Conservation (phyloP, 2,797 vertebrate species). For the Myotis myotis region DNA sequence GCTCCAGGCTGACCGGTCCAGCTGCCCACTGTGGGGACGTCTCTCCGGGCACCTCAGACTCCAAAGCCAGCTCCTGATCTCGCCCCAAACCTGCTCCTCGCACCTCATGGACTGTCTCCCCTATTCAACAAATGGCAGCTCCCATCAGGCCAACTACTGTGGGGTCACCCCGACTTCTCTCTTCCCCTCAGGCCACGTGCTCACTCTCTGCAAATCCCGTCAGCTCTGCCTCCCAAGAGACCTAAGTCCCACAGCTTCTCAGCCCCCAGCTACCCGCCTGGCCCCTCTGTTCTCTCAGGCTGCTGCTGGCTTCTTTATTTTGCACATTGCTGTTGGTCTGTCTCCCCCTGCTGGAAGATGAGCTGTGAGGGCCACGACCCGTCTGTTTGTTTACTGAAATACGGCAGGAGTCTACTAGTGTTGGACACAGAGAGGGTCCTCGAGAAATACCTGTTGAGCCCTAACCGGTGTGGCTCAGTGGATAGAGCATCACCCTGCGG, state of each 20-base stretch:
- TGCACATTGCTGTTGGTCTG: neutral
- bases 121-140: neutral
- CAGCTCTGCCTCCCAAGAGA: too few species aligned
- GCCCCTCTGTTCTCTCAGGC: neutral
- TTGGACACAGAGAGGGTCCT: neutral
- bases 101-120: neutral
- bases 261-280: fast-evolving
- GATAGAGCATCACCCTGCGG: too few species aligned
- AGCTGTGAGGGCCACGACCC: neutral
- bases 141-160: neutral
- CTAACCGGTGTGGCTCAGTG: too few species aligned
- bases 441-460: neutral
- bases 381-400: neutral
- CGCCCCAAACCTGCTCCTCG: neutral
- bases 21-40: neutral
- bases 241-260: neutral
- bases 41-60: neutral
- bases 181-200: neutral
- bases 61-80: neutral
- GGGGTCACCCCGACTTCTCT: neutral
- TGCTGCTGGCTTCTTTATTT: neutral
- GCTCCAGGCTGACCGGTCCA: neutral
- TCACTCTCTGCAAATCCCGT: neutral
- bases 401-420: fast-evolving
- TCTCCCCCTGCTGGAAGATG: conserved; percentile 26